Conservation (phyloP, 2,888 invertebrate genomes). For the Orchesellides sinensis region DNA sequence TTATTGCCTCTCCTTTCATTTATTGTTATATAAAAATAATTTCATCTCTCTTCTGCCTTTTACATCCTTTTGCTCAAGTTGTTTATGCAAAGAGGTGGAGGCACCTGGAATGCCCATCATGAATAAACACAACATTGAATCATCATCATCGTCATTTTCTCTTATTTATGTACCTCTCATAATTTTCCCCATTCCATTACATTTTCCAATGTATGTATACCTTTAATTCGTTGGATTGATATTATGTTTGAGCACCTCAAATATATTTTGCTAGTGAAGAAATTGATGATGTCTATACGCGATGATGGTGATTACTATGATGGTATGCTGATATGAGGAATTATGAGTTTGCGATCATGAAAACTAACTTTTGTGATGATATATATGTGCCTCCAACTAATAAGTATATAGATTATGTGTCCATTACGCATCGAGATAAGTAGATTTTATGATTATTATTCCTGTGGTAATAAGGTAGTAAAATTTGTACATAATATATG, state of each 20-base stretch:
- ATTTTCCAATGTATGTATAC: neutral
- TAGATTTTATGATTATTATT: constrained; percentile 52
- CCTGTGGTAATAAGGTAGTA: constrained; percentile 41
- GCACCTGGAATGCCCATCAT: constrained; percentile 58
- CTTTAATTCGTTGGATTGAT: neutral
- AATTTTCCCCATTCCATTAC: constrained; percentile 40
- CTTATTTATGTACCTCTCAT: constrained; percentile 41
- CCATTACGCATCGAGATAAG: constrained; percentile 46
- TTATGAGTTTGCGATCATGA: constrained; percentile 57
- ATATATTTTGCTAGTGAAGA: neutral
- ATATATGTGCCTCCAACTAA: neutral
- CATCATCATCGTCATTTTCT: neutral
- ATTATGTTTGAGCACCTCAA: neutral
- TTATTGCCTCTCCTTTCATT: constrained; percentile 2
- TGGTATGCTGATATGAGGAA: constrained; percentile 55
- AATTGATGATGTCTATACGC: constrained; percentile 7
- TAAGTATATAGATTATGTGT: constrained; percentile 43
- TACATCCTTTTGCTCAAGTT: constrained; percentile 12
- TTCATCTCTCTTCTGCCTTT: neutral
- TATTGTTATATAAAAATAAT: neutral
- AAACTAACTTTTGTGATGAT: constrained; percentile 14
- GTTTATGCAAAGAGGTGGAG: constrained; percentile 50
- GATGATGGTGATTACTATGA: constrained; percentile 37
- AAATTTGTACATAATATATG: constrained; percentile 10
- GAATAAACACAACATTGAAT: constrained; percentile 45